Base-by-base conservation (phyloP, 2,113 vertebrate species). In the Thunnus thynnus region DNA sequence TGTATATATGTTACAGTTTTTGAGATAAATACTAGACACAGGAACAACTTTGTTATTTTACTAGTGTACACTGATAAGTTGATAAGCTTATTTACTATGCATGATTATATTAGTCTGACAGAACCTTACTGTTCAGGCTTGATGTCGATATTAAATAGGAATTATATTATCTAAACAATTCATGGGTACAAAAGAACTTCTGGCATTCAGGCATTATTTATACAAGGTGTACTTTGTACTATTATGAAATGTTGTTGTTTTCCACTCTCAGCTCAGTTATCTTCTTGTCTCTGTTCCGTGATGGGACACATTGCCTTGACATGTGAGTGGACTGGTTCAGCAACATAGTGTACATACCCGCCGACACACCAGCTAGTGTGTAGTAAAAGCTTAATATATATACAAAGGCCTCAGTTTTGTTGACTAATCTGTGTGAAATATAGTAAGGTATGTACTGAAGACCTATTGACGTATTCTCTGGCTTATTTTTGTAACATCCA, bases 291-390 rank as follows among this genome's bases (percentile, higher is more conserved):
- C 5, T 52, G 47, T 68, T 2, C 63, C 44, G 20, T 47, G 68
- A 78, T 25, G 41, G 44, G 62, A 58, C 25, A 20, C 72, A 32
- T 83, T 80, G 50, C 64, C 63, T 18, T 60, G 13, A 44, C 74
- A 57, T 72, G 78, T 46, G 0, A 71, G 57, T 2, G 2, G 16
- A 73, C 91, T 13, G 18, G 92, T 79, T 76, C 2, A 22, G 69
- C 75, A 44, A 36, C 86, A 78, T 87, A 36, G 36, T 14, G 0
- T 1, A 12, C 51, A 72, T n/a, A 6, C 25, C 18, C 9, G 8
- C 18, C 1, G 0, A 2, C 50, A 9, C 64, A 7, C 10, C 22
- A 9, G 7, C 7, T 5, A 2, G 41, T 16, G 27, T 5, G 1
- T 3, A 47, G 1, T 32, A 5, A 25, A 13, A 17, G 14, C n/a